phyloP scores from a whole-genome alignment of 1,140 invertebrate genomes.

The Laupala kohalensis region DNA sequence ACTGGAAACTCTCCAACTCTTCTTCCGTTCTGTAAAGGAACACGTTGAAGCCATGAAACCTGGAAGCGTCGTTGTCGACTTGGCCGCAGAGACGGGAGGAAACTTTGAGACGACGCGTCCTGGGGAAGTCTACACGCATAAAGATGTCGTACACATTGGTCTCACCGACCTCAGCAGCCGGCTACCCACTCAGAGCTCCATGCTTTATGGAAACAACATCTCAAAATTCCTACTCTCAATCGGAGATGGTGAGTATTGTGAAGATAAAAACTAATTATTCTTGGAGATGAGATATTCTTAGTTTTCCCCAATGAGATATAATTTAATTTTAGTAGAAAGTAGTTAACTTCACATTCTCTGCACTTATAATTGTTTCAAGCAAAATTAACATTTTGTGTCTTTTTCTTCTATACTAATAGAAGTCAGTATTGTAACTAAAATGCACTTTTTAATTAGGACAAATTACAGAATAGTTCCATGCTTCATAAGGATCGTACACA shows the following conservation, averaged over 20 bases:
- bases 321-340: too few species aligned
- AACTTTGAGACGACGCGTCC: constrained; percentile 76
- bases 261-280: too few species aligned
- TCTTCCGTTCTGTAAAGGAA: constrained; percentile 35
- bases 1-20: too few species aligned
- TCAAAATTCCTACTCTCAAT: constrained; percentile 75
- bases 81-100: constrained; percentile 79
- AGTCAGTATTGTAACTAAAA: neutral
- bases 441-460: neutral
- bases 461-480: neutral
- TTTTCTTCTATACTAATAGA: neutral
- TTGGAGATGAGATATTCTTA: too few species aligned
- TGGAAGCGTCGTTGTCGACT: constrained; percentile 77
- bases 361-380: neutral
- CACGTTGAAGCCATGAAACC: constrained; percentile 76
- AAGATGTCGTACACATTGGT: constrained; percentile 73
- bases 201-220: constrained; percentile 81
- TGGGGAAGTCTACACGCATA: constrained; percentile 59
- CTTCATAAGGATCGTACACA: neutral
- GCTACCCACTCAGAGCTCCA: constrained; percentile 74
- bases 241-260: constrained; percentile 28
- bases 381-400: neutral
- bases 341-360: neutral
- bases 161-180: constrained; percentile 73
- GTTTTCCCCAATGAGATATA: too few species aligned